phyloP scores from a whole-genome alignment of 2,113 vertebrate species.

The Nycticebus coucang region DNA sequence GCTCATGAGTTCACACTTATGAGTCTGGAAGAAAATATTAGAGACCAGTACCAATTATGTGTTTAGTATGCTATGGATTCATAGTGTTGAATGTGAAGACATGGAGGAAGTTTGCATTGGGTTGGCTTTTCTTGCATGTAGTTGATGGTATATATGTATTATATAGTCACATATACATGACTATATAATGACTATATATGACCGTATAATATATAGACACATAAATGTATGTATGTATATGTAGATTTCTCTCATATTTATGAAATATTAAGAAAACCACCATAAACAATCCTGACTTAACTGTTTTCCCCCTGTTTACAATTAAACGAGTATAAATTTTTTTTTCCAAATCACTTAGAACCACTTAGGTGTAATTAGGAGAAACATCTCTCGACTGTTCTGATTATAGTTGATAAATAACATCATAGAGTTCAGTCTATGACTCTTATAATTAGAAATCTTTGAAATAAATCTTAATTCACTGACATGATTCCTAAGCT shows the following conservation, averaged over 20 bases:
- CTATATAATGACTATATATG: too few species aligned
- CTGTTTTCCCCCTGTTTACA: constrained; percentile 43
- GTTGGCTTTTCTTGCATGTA: neutral
- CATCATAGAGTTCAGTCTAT: constrained; percentile 71
- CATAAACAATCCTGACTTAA: constrained; percentile 18
- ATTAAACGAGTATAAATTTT: constrained; percentile 25
- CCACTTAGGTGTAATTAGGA: constrained; percentile 67
- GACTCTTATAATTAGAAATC: constrained; percentile 75
- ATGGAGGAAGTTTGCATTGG: neutral
- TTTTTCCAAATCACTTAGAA: constrained; percentile 63
- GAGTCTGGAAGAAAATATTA: neutral
- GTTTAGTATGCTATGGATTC: neutral
- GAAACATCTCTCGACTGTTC: constrained; percentile 68
- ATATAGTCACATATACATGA: too few species aligned
- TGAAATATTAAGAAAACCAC: constrained; percentile 6
- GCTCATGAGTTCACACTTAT: neutral
- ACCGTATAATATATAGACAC: too few species aligned
- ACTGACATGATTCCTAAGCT: constrained; percentile 37
- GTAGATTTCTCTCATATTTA: neutral
- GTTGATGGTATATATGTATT: too few species aligned
- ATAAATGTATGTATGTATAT: neutral
- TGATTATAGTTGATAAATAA: constrained; percentile 53
- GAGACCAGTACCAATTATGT: neutral
- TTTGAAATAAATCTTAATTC: constrained; percentile 75
- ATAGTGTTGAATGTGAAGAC: neutral